A percentile compares a stretch with the other conserved stretches of the same genome.
phyloP scores from a whole-genome alignment of 2,888 invertebrate genomes.

The Octodonta nipae region DNA sequence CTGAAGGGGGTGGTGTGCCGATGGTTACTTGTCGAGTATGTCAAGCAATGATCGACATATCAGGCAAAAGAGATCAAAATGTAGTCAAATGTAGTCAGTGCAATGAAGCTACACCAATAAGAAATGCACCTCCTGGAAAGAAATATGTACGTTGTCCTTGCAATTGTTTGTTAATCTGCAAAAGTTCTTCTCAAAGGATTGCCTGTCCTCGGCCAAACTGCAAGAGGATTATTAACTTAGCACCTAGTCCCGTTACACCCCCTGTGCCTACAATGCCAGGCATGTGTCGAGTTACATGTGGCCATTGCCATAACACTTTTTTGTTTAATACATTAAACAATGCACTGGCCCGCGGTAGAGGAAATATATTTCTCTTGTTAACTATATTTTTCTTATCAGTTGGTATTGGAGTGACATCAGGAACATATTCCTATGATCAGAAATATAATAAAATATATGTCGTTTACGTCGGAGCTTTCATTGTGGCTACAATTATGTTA shows the following conservation, averaged over 20 bases:
- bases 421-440: constrained; percentile 47
- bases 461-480: constrained; percentile 68
- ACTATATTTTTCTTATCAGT: constrained; percentile 62
- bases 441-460: constrained; percentile 67
- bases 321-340: constrained; percentile 83
- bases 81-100: constrained; percentile 92
- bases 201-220: constrained; percentile 96
- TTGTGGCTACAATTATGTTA: constrained; percentile 58
- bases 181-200: constrained; percentile 89
- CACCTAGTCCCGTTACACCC: constrained; percentile 77
- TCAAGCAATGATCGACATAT: constrained; percentile 90
- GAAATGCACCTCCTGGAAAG: constrained; percentile 95
- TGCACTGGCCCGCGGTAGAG: constrained; percentile 73
- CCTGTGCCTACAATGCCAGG: constrained; percentile 80
- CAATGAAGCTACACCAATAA: constrained; percentile 98
- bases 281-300: constrained; percentile 90
- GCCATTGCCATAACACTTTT: constrained; percentile 89
- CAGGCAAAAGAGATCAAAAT: constrained; percentile 85
- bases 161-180: constrained; percentile 96
- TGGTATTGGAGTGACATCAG: constrained; percentile 73
- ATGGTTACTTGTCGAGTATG: constrained; percentile 92
- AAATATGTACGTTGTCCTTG: constrained; percentile 99
- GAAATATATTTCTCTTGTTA: constrained; percentile 63
- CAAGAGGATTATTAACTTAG: constrained; percentile 89
- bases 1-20: constrained; percentile 51